A percentile compares a stretch with the other conserved stretches of the same genome.
These are phyloP conservation scores for Drosophila serrata DNA, from an alignment of 1,140 invertebrate species.

Conservation along the genomic window DNA sequence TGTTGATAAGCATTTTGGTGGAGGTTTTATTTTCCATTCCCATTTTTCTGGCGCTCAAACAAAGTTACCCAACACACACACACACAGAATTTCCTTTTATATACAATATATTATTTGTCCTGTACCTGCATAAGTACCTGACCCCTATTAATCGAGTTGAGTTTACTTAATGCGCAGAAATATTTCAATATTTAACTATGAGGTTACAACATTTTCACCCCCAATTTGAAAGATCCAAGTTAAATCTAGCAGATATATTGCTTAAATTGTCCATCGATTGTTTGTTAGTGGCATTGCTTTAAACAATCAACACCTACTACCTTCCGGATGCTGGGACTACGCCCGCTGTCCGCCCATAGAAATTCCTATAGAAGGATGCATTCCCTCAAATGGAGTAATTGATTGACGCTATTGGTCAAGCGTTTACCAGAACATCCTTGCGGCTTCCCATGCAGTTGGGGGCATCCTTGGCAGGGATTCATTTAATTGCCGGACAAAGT, in stretches of 20 bases:
- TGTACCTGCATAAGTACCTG: constrained; percentile 7
- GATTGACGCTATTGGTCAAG: constrained; percentile 48
- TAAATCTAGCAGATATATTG: not conserved
- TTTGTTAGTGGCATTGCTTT: not conserved
- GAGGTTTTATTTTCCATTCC: too few relatives aligned
- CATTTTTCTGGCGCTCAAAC: constrained; percentile 50
- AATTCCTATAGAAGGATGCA: constrained; percentile 8
- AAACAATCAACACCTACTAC: constrained; percentile 17
- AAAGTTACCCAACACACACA: constrained; percentile 27
- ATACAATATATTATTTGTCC: constrained; percentile 2
- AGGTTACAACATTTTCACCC: not conserved
- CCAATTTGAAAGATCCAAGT: not conserved
- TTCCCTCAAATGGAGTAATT: constrained; percentile 42
- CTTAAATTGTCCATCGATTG: not conserved
- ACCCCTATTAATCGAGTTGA: not conserved
- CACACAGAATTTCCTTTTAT: not conserved
- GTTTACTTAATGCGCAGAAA: constrained; percentile 14
- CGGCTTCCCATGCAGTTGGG: constrained; percentile 11
- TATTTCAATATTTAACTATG: constrained; percentile 16
- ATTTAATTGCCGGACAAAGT: constrained; percentile 32
- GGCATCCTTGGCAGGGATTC: constrained; percentile 33
- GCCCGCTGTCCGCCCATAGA: constrained; percentile 9
- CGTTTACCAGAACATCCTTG: constrained; percentile 26
- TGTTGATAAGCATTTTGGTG: too few relatives aligned
- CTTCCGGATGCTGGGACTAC: not conserved